These are phyloP conservation scores for Mesorhabditis belari DNA, from an alignment of 2,888 invertebrate genomes.

Conservation along the genomic window DNA sequence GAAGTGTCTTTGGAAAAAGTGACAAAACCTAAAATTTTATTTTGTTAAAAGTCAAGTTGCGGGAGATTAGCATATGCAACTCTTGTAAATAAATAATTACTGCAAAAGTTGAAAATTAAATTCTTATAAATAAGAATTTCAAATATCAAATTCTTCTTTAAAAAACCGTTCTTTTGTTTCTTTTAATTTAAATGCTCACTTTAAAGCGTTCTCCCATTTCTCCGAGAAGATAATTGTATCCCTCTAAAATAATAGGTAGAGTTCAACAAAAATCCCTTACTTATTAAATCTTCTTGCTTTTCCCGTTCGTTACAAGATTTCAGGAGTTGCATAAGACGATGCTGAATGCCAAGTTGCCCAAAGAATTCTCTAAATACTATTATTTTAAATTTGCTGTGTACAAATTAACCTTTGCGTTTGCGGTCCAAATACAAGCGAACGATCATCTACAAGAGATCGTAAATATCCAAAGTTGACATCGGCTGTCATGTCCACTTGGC, in stretches of 20 bases:
- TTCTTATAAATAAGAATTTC: too few species aligned
- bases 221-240: conserved; percentile 73
- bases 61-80: too few species aligned
- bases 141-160: too few species aligned
- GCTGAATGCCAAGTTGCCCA: conserved; percentile 71
- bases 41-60: too few species aligned
- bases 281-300: conserved; percentile 64
- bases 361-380: conserved; percentile 64
- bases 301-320: too few species aligned
- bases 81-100: too few species aligned
- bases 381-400: not conserved
- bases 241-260: conserved; percentile 18
- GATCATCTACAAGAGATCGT: conserved; percentile 52
- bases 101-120: not conserved
- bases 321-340: too few species aligned
- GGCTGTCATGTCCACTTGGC: conserved; percentile 88
- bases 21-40: conserved; percentile 65
- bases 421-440: conserved; percentile 71
- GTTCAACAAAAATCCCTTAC: conserved; percentile 9
- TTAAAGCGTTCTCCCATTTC: conserved; percentile 92
- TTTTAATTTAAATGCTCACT: too few species aligned
- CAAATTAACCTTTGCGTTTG: conserved; percentile 65
- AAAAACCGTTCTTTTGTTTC: too few species aligned
- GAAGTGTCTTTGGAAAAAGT: conserved; percentile 66
- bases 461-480: conserved; percentile 88